Evolutionary conservation across 2,113 vertebrate genomes (phyloP), one percentile per base, ranked within the genome.

Genomic region (Hiodon tergisus): DNA sequence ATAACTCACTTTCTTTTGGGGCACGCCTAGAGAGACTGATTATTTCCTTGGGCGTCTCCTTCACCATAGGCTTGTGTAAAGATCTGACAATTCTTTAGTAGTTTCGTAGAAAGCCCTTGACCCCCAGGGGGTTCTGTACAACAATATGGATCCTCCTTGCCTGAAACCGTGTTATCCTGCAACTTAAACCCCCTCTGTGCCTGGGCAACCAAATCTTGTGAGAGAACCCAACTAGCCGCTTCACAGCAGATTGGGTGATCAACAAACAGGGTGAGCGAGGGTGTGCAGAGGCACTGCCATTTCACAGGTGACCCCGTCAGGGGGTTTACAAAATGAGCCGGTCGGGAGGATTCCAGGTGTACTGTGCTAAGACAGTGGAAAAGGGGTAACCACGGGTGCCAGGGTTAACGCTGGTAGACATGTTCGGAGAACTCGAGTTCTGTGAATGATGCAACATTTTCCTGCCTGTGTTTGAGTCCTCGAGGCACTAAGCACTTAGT

Each of bases 181-280:
- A 76, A 76, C 60, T 8, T 5, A 17, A 65, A 47, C 57, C 68
- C 67, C 10, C 11, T 50, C 53, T n/a, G 75, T 51, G 50, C 66
- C 72, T 61, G 57, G 59, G 77, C 72, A 78, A 78, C 77, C 47
- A 58, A 53, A 78, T 74, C 77, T 52, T 61, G 73, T 75, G 77
- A 75, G 72, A 78, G 60, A 70, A 11, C 51, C 48, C 53, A 65
- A 73, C 48, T 16, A 16, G 10, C 60, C 17, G 11, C 61, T 78
- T 78, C 77, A 78, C 77, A 75, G 77, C 6, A 47, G 77, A 75
- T 78, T 61, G 72, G 57, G 52, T 78, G 72, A 59, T 60, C 13
- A 16, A 50, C 67, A 52, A 65, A 11, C 46, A 10, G 68, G n/a
- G 52, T 10, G 17, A 16, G 58, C 31, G 10, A 9, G 51, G 51